Percentiles rank a stretch among this genome's conserved stretches.
These are phyloP conservation scores for Xenopus laevis DNA, from an alignment of 2,113 vertebrate genomes.

Conservation along the genomic window DNA sequence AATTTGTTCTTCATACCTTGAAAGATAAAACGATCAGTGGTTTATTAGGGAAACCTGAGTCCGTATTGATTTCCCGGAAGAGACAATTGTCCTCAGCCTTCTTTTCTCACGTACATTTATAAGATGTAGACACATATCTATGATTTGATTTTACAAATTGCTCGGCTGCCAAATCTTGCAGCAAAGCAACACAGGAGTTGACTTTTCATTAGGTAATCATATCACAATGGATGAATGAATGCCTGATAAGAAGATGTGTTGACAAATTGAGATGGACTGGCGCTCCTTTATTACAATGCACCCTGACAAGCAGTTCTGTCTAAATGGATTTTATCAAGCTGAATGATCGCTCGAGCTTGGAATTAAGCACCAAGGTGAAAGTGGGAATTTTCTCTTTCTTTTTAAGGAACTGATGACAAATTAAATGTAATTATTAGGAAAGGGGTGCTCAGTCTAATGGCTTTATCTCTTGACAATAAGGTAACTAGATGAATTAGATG, in stretches of 20 bases:
- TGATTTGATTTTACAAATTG: constrained; percentile 25
- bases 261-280: constrained; percentile 28
- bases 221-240: constrained; percentile 40
- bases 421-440: too few species aligned
- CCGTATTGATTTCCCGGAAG: too few species aligned
- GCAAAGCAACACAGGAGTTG: constrained; percentile 15
- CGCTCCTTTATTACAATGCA: constrained; percentile 15
- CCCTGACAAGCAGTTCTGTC: constrained; percentile 11
- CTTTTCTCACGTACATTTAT: too few species aligned
- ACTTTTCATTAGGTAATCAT: constrained; percentile 30
- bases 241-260: constrained; percentile 29
- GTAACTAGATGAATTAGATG: too few species aligned
- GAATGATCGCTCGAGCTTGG: constrained; percentile 14
- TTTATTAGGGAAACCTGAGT: too few species aligned
- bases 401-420: too few species aligned
- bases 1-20: too few species aligned
- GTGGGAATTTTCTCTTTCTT: not conserved
- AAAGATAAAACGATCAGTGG: too few species aligned
- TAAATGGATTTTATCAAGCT: constrained; percentile 34
- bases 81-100: too few species aligned
- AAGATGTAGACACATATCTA: not conserved
- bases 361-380: not conserved
- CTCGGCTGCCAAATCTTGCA: constrained; percentile 17
- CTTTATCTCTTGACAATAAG: too few species aligned
- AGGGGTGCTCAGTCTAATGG: too few species aligned